A percentile compares a stretch with the other conserved stretches of the same genome.
These are phyloP conservation scores for Ischnus inquisitorius DNA, from an alignment of 2,888 invertebrate species.

Conservation along the genomic window DNA sequence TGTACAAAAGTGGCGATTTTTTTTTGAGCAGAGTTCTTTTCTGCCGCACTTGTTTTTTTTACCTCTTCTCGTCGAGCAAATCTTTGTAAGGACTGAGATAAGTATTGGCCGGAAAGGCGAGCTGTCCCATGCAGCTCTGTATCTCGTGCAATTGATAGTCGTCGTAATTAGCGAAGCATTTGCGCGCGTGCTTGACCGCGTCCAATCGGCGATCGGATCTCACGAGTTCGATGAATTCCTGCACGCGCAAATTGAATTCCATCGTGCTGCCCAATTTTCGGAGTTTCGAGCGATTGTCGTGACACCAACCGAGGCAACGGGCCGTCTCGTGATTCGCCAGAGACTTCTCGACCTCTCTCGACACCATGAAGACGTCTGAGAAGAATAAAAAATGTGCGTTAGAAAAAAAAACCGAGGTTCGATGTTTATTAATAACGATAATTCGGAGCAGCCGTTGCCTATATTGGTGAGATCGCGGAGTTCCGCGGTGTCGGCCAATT, in stretches of 20 bases:
- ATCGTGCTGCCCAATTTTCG: conserved; percentile 97
- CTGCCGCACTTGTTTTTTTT: background rate
- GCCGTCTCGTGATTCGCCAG: conserved; percentile 93
- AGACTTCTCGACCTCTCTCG: conserved; percentile 95
- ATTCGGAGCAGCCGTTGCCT: conserved; percentile 86
- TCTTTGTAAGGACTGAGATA: conserved; percentile 89
- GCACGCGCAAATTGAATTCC: conserved; percentile 96
- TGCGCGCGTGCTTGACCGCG: conserved; percentile 97
- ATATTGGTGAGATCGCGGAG: conserved; percentile 97
- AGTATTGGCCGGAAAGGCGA: conserved; percentile 96
- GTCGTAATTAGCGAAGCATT: conserved; percentile 95
- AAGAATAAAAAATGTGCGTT: conserved; percentile 47
- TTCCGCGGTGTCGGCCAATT: conserved; percentile 93
- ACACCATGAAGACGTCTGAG: conserved; percentile 93
- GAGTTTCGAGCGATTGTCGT: conserved; percentile 97
- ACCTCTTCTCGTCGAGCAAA: conserved; percentile 88
- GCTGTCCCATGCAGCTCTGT: conserved; percentile 97
- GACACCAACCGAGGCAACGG: conserved; percentile 97
- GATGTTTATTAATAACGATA: background rate
- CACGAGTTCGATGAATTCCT: conserved; percentile 98
- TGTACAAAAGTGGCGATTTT: too few relatives aligned
- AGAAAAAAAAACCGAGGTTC: background rate
- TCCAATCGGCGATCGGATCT: conserved; percentile 94
- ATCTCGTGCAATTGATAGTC: conserved; percentile 95
- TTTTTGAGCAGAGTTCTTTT: too few relatives aligned